Conservation (phyloP, 2,888 invertebrate species). For the Xestia rhomboidea region DNA sequence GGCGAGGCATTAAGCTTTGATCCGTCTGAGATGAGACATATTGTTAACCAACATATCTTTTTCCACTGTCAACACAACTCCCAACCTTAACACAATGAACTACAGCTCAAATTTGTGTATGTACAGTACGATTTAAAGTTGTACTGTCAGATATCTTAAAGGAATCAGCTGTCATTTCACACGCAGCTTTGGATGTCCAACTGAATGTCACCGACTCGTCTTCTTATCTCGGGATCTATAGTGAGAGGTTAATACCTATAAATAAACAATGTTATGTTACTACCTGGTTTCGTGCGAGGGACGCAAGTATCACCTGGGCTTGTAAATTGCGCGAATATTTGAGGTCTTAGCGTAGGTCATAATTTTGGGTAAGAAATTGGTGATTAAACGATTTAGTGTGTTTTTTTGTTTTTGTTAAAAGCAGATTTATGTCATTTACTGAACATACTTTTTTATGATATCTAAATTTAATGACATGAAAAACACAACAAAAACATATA, state of each 20-base stretch:
- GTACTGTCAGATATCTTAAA: slow-evolving; percentile 76
- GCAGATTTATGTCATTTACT: background rate
- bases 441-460: background rate
- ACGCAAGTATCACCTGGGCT: slow-evolving; percentile 14
- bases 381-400: background rate
- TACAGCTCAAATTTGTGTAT: slow-evolving; percentile 61
- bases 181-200: slow-evolving; percentile 81
- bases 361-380: slow-evolving; percentile 5
- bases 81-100: slow-evolving; percentile 59
- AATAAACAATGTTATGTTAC: slow-evolving; percentile 55
- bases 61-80: slow-evolving; percentile 40
- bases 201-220: slow-evolving; percentile 74
- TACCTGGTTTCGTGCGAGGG: slow-evolving; percentile 19
- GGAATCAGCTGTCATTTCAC: slow-evolving; percentile 87
- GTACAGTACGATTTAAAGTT: slow-evolving; percentile 42
- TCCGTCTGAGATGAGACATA: slow-evolving; percentile 81
- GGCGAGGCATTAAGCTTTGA: slow-evolving; percentile 82
- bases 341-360: background rate
- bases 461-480: background rate
- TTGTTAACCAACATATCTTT: slow-evolving; percentile 71
- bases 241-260: slow-evolving; percentile 53
- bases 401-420: background rate
- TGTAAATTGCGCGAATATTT: slow-evolving; percentile 26
- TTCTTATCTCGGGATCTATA: slow-evolving; percentile 64
- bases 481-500: background rate